Base-by-base conservation (phyloP, 2,113 vertebrate species). In the Alexandromys fortis region DNA sequence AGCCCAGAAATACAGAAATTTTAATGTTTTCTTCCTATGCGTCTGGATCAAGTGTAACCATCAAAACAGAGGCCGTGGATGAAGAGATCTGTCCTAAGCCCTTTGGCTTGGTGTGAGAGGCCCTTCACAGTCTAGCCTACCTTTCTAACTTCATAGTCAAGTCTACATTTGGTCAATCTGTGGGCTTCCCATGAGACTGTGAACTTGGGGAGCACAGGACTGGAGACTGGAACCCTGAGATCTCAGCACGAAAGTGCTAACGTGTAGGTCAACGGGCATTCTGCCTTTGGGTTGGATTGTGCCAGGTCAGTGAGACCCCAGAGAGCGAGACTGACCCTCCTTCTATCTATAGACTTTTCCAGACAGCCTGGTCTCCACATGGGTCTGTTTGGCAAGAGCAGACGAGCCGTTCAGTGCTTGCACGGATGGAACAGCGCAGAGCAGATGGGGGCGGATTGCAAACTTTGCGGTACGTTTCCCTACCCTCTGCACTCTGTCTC, bases 391-490 rank as follows among this genome's bases (percentile, higher is more conserved):
- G 28, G 92, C 83, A 42, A 47, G 79, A 52, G 35, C 72, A 14
- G 61, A 65, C 73, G 63, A 72, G 89, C 91, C 1, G 0, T 87
- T 68, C 52, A 11, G 45, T 3, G 2, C n/a, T 49, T 91, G 82
- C 55, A 49, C 0, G 14, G 89, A 75, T 42, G 68, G 86, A 82
- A 77, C 52, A 75, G 45, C 0, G 0, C 68, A 6, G 68, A 82
- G 10, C 85, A 88, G 94, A 93, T 42, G 2, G 90, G 38, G 90
- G 38, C 65, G 68, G 82, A 93, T 6, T 65, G 91, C 58, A 89
- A 75, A 76, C 63, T 52, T 81, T 30, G 28, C 4, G 17, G 90
- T 16, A 45, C 63, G 13, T 55, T 45, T 76, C 19, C 78, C 55
- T 73, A 61, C 38, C 79, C 82, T 75, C 91, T 92, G 73, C 24